Conservation (phyloP, 2,797 vertebrate genomes). For the Platalea minor region DNA sequence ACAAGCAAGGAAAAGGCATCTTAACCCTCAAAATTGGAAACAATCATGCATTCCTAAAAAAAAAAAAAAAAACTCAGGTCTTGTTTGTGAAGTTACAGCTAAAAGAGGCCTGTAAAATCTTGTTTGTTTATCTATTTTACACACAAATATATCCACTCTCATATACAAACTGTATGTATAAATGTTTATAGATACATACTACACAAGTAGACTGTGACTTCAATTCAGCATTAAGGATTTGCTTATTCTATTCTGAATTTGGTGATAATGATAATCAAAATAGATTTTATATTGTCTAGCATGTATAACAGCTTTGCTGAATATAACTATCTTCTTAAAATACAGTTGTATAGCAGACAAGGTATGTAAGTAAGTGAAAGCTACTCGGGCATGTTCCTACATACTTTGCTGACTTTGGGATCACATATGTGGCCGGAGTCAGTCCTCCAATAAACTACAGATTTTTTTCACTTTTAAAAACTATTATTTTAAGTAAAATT, state of each 20-base stretch:
- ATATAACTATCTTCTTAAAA: neutral
- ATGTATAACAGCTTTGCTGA: neutral
- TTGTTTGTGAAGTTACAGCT: neutral
- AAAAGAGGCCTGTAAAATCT: neutral
- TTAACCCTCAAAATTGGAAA: neutral
- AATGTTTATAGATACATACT: neutral
- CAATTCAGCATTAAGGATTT: neutral
- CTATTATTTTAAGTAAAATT: neutral
- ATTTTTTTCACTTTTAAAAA: neutral
- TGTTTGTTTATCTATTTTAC: neutral
- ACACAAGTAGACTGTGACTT: neutral
- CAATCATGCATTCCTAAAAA: neutral
- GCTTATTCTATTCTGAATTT: neutral
- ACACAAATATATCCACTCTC: neutral
- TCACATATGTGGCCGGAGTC: neutral
- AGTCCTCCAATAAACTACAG: neutral
- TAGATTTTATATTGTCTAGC: neutral
- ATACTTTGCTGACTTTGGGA: neutral
- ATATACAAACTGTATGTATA: rapidly evolving
- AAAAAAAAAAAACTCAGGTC: neutral
- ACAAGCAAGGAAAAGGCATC: neutral
- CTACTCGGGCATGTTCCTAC: neutral
- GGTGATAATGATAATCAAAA: neutral
- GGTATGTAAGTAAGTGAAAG: neutral
- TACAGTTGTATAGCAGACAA: neutral